A percentile compares a stretch with the other conserved stretches of the same genome.
phyloP scores from a whole-genome alignment of 2,888 invertebrate species.

The Luffia ferchaultella region DNA sequence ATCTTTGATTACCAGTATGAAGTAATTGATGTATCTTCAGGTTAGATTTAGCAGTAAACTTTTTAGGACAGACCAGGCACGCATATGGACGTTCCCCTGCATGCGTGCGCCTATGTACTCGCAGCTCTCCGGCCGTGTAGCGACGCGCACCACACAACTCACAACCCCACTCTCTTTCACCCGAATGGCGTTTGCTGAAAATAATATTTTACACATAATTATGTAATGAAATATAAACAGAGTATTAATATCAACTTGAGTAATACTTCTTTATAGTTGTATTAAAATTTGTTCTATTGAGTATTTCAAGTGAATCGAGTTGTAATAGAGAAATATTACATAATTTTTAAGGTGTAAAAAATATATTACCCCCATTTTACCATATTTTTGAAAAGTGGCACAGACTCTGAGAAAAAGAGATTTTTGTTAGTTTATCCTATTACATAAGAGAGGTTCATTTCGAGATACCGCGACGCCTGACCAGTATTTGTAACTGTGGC shows the following conservation, averaged over 20 bases:
- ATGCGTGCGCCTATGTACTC: conserved; percentile 29
- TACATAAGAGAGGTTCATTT: too few species aligned
- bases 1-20: conserved; percentile 28
- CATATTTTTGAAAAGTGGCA: too few species aligned
- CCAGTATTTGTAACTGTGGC: too few species aligned
- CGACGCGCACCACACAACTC: conserved; percentile 23
- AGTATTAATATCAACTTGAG: not conserved
- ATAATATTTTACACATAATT: not conserved
- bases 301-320: too few species aligned
- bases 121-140: conserved; percentile 21
- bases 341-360: too few species aligned
- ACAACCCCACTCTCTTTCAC: conserved; percentile 27
- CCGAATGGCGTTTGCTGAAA: conserved; percentile 29
- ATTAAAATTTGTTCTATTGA: too few species aligned
- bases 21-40: conserved; percentile 31
- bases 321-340: too few species aligned
- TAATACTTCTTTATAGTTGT: too few species aligned
- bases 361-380: too few species aligned
- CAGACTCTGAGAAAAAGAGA: too few species aligned
- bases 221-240: not conserved
- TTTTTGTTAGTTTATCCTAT: too few species aligned
- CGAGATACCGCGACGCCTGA: too few species aligned
- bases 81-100: conserved; percentile 37
- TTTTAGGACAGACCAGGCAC: conserved; percentile 34
- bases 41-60: conserved; percentile 30